A percentile compares a stretch with the other conserved stretches of the same genome.
Conservation (phyloP, 2,113 vertebrate species). For the Cheilinus undulatus region DNA sequence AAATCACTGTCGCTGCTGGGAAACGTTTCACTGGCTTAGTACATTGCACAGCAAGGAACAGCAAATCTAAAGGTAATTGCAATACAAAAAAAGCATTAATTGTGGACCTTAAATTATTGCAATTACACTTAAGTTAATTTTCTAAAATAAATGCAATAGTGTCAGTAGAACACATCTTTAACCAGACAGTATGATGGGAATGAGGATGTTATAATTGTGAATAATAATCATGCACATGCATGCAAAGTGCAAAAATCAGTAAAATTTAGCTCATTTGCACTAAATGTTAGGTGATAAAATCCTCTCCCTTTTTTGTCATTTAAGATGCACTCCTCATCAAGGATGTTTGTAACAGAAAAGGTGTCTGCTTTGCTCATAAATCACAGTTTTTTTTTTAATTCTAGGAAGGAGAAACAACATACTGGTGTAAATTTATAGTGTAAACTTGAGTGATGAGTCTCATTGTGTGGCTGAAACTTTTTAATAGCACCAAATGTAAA, state of each 20-base stretch:
- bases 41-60: no score
- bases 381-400: conserved; percentile 2
- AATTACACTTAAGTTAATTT: no score
- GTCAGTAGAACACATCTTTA: not conserved
- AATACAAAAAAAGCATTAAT: no score
- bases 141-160: not conserved
- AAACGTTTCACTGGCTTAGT: no score
- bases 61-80: no score
- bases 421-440: not conserved
- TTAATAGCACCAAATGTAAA: conserved; percentile 61
- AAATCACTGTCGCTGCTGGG: no score
- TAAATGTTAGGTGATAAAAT: conserved; percentile 51
- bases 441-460: conserved; percentile 32
- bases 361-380: conserved; percentile 5
- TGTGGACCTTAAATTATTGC: no score
- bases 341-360: conserved; percentile 41
- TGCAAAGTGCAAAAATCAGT: conserved; percentile 34
- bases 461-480: conserved; percentile 58
- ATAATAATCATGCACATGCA: not conserved
- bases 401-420: not conserved
- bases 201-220: not conserved
- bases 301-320: conserved; percentile 19
- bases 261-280: conserved; percentile 35
- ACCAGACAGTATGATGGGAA: not conserved
- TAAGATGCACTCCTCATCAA: conserved; percentile 4